These are phyloP conservation scores for Dipodomys merriami DNA, from an alignment of 2,113 vertebrate genomes.

Conservation along the genomic window DNA sequence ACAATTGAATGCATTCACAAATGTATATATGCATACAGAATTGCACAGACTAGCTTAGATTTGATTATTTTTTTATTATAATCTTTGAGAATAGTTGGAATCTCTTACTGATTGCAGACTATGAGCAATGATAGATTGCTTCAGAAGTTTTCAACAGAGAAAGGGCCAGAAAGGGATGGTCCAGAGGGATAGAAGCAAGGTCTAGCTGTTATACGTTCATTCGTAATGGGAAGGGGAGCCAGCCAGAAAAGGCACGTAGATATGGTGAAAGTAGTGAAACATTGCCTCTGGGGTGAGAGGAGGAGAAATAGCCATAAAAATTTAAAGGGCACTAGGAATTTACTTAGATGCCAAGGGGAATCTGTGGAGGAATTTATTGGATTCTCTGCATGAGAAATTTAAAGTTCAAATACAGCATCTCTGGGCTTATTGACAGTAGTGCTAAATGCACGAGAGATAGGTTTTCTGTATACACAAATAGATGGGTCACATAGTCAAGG, in stretches of 20 bases:
- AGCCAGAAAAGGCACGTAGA: neutral
- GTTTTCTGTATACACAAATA: conserved; percentile 15
- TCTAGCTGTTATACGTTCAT: conserved; percentile 44
- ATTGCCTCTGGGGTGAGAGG: conserved; percentile 51
- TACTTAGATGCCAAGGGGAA: conserved; percentile 72
- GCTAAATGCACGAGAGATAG: conserved; percentile 26
- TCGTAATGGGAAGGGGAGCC: neutral
- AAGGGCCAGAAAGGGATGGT: neutral
- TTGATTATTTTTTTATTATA: neutral
- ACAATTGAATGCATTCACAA: neutral
- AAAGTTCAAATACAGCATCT: conserved; percentile 72
- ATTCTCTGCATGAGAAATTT: conserved; percentile 74
- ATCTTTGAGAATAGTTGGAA: neutral
- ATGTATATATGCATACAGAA: neutral
- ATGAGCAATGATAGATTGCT: neutral
- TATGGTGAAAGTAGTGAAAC: conserved; percentile 16
- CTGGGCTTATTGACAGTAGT: conserved; percentile 46
- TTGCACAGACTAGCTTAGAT: neutral
- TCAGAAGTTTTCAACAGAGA: neutral
- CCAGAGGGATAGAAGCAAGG: neutral
- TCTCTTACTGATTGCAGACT: neutral
- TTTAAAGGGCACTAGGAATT: conserved; percentile 68
- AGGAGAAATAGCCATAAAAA: conserved; percentile 70
- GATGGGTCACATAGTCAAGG: neutral
- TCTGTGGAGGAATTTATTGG: conserved; percentile 66